A percentile compares a stretch with the other conserved stretches of the same genome.
Evolutionary conservation across 2,113 vertebrate genomes (phyloP).

Genomic region (Sinocyclocheilus maitianheensis): DNA sequence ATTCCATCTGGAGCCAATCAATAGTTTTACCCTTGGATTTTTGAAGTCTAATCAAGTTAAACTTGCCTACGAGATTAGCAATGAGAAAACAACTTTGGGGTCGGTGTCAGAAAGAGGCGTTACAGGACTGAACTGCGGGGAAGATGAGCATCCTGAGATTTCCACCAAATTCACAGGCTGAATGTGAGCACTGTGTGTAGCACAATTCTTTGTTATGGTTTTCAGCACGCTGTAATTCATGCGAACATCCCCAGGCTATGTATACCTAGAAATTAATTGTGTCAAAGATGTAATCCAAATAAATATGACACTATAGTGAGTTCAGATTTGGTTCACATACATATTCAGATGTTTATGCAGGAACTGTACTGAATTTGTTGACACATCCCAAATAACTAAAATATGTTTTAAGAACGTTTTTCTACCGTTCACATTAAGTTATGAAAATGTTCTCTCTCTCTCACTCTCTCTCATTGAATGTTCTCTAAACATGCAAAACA

Average conservation of each 20-base stretch:
- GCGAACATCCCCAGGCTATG: conserved; percentile 75
- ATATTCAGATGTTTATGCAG: conserved; percentile 65
- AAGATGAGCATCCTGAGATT: conserved; percentile 72
- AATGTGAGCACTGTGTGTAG: conserved; percentile 60
- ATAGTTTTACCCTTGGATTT: conserved; percentile 70
- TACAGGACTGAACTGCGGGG: conserved; percentile 63
- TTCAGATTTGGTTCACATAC: conserved; percentile 70
- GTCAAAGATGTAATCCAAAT: conserved; percentile 74
- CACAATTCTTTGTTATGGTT: conserved; percentile 72
- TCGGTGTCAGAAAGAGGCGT: conserved; percentile 68
- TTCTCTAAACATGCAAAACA: no score
- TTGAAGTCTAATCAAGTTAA: conserved; percentile 71
- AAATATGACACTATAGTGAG: conserved; percentile 68
- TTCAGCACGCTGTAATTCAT: conserved; percentile 68
- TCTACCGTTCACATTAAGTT: no score
- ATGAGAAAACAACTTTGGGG: conserved; percentile 70
- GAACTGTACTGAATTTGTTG: conserved; percentile 38
- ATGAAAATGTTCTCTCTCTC: no score
- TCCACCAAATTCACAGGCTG: conserved; percentile 56
- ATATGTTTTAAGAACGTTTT: no score
- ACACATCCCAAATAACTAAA: no score
- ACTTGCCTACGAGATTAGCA: conserved; percentile 71
- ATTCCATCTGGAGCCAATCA: conserved; percentile 76
- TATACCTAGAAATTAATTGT: conserved; percentile 74
- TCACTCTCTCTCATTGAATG: no score